These are phyloP conservation scores for Oppia nitens DNA, from an alignment of 1,140 invertebrate species.

Conservation along the genomic window DNA sequence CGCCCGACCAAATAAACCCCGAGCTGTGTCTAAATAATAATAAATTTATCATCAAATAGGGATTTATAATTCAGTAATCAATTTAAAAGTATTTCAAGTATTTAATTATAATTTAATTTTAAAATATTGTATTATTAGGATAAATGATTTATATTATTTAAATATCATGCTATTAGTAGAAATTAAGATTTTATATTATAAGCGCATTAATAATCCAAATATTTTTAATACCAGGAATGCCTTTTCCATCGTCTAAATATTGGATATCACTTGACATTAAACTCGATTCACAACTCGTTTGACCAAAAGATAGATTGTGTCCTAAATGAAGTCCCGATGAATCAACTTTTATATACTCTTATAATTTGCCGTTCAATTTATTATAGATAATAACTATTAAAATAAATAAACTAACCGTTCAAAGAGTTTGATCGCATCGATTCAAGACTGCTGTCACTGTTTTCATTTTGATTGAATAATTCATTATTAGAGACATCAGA, in stretches of 20 bases:
- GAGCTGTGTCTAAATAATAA: conserved; percentile 1
- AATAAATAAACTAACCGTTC: too few relatives aligned
- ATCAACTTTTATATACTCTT: background rate
- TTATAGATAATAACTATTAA: background rate
- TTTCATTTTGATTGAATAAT: background rate
- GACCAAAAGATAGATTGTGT: background rate
- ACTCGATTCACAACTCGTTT: background rate
- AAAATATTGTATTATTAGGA: too few relatives aligned
- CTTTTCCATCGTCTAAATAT: background rate
- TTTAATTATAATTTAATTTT: too few relatives aligned
- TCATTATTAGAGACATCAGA: conserved; percentile 3
- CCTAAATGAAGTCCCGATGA: background rate
- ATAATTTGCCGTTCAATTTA: background rate
- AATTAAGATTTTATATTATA: too few relatives aligned
- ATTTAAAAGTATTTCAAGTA: too few relatives aligned
- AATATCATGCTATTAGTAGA: too few relatives aligned
- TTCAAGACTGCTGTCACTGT: conserved; percentile 1
- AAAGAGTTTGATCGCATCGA: background rate
- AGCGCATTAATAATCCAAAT: background rate
- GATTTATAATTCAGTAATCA: too few relatives aligned
- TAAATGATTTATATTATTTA: too few relatives aligned
- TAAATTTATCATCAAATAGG: conserved; percentile 18
- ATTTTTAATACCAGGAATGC: background rate
- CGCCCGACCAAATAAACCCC: background rate
- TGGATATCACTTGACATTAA: background rate